phyloP scores from a whole-genome alignment of 2,888 invertebrate species.

The Campoplex nolae region DNA sequence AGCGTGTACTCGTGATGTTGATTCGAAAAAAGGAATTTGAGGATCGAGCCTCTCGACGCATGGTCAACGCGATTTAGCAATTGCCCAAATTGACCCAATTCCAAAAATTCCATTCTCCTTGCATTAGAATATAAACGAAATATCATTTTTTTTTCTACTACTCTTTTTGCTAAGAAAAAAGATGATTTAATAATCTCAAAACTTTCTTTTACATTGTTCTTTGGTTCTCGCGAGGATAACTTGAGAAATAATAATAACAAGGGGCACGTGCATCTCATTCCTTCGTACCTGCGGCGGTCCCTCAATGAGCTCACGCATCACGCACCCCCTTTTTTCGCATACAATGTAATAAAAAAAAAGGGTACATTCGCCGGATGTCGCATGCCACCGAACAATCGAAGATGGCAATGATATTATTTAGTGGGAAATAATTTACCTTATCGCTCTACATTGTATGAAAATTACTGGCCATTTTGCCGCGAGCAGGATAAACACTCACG shows the following conservation, averaged over 20 bases:
- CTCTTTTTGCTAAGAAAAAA: background rate
- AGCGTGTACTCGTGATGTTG: background rate
- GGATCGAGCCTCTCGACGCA: background rate
- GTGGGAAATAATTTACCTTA: background rate
- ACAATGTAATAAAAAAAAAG: background rate
- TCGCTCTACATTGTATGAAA: slow-evolving; percentile 1
- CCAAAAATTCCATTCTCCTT: background rate
- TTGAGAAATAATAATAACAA: background rate
- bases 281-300: background rate
- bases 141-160: background rate
- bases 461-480: background rate
- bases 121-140: background rate
- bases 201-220: slow-evolving; percentile 1
- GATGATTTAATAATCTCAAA: background rate
- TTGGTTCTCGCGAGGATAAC: background rate
- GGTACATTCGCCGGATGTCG: background rate
- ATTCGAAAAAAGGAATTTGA: background rate
- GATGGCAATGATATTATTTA: slow-evolving; percentile 1
- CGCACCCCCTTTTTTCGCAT: slow-evolving; percentile 17
- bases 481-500: background rate
- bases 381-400: slow-evolving; percentile 10
- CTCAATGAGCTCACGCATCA: slow-evolving; percentile 9
- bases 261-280: background rate
- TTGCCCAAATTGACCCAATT: slow-evolving; percentile 15
- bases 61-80: slow-evolving; percentile 12